Percentiles rank a stretch among this genome's conserved stretches.
Conservation (phyloP, 2,888 invertebrate genomes). For the Leistus spinibarbis region DNA sequence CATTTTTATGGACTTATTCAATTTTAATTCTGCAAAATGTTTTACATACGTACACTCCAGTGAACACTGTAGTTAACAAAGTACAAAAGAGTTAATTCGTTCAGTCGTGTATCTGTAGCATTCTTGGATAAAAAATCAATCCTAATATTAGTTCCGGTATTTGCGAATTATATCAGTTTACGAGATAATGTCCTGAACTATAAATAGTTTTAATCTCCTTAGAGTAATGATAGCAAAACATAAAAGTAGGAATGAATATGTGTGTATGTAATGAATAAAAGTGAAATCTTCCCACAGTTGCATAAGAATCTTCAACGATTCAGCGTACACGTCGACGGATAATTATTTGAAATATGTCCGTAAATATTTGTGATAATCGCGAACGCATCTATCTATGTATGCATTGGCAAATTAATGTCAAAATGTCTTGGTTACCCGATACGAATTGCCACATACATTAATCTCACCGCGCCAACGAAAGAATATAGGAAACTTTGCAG, state of each 20-base stretch:
- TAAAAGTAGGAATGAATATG: not conserved
- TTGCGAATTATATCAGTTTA: too few species aligned
- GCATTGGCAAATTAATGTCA: not conserved
- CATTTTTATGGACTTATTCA: too few species aligned
- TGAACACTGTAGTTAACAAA: too few species aligned
- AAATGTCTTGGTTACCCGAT: not conserved
- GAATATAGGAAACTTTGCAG: conserved; percentile 3
- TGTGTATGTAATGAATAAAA: not conserved
- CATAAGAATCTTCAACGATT: not conserved
- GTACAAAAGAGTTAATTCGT: too few species aligned
- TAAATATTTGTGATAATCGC: not conserved
- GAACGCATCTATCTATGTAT: not conserved
- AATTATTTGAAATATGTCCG: not conserved
- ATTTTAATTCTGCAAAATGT: too few species aligned
- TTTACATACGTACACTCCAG: too few species aligned
- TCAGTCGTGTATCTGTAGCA: not conserved
- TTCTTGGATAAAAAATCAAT: not conserved
- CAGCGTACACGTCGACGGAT: not conserved
- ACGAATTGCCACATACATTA: not conserved
- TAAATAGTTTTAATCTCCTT: not conserved
- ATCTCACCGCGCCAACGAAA: not conserved
- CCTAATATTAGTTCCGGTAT: too few species aligned
- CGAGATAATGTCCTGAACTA: too few species aligned
- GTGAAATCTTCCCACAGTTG: not conserved
- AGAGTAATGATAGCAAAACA: not conserved